Conservation (phyloP, 2,888 invertebrate genomes). For the Scelioninae gen. 2 region DNA sequence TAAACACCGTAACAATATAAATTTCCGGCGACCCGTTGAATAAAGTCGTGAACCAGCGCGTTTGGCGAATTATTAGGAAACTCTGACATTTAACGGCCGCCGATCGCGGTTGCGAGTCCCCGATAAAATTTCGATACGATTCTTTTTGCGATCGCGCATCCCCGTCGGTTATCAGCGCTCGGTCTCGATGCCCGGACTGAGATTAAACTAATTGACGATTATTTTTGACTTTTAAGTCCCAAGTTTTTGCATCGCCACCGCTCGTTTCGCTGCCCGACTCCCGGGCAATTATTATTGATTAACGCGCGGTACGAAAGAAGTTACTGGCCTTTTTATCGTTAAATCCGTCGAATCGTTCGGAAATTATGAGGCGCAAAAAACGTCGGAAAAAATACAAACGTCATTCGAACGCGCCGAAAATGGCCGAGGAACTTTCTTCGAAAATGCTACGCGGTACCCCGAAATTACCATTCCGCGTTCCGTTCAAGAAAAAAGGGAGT, state of each 20-base stretch:
- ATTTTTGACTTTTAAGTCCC: slow-evolving; percentile 1
- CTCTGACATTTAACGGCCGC: slow-evolving; percentile 23
- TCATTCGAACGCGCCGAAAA: too few species aligned
- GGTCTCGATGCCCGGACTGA: neutral
- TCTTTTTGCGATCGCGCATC: slow-evolving; percentile 13
- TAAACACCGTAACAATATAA: slow-evolving; percentile 47
- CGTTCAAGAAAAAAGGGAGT: too few species aligned
- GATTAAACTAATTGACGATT: slow-evolving; percentile 3
- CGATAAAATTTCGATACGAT: slow-evolving; percentile 19
- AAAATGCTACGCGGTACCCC: too few species aligned
- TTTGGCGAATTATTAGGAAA: slow-evolving; percentile 27
- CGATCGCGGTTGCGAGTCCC: neutral
- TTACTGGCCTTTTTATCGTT: too few species aligned
- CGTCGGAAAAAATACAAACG: too few species aligned
- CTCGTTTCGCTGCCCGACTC: too few species aligned
- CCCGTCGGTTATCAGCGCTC: neutral
- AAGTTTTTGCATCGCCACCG: neutral
- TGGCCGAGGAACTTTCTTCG: too few species aligned
- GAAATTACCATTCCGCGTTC: too few species aligned
- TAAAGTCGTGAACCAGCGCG: slow-evolving; percentile 41
- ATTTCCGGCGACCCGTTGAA: slow-evolving; percentile 39
- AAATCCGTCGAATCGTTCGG: too few species aligned
- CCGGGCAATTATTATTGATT: neutral
- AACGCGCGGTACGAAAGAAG: neutral
- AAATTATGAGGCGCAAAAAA: too few species aligned